Conservation (phyloP, 2,888 invertebrate species). For the Holacanthella duospinosa region DNA sequence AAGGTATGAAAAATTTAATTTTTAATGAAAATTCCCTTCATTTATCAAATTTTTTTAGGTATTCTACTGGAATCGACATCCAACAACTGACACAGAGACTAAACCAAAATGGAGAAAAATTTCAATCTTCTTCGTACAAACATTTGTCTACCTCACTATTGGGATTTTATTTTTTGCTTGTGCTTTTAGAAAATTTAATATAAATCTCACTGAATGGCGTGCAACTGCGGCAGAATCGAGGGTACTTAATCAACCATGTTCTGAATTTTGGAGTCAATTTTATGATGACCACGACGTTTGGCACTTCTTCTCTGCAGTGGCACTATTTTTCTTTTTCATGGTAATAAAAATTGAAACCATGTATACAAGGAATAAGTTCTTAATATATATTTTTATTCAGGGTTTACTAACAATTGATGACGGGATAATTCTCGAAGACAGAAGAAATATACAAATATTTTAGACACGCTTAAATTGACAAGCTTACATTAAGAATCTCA, state of each 20-base stretch:
- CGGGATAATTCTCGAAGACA: slow-evolving; percentile 7
- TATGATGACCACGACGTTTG: slow-evolving; percentile 76
- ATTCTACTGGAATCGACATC: neutral
- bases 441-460: slow-evolving; percentile 7
- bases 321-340: slow-evolving; percentile 70
- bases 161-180: slow-evolving; percentile 55
- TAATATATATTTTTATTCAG: slow-evolving; percentile 3
- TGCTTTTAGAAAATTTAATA: slow-evolving; percentile 46
- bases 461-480: no score
- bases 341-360: slow-evolving; percentile 41
- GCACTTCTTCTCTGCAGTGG: slow-evolving; percentile 67
- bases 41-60: no score
- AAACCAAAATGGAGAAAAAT: neutral
- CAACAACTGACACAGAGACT: slow-evolving; percentile 1
- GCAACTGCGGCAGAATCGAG: slow-evolving; percentile 63
- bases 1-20: slow-evolving; percentile 53
- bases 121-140: slow-evolving; percentile 46
- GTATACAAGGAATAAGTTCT: neutral
- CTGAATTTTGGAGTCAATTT: slow-evolving; percentile 52
- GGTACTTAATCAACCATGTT: slow-evolving; percentile 57
- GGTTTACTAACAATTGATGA: slow-evolving; percentile 12
- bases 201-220: slow-evolving; percentile 40
- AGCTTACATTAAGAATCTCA: no score
- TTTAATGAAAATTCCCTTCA: slow-evolving; percentile 27
- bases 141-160: slow-evolving; percentile 53